These are phyloP conservation scores for Masticophis lateralis DNA, from an alignment of 2,797 vertebrate genomes.

Conservation along the genomic window DNA sequence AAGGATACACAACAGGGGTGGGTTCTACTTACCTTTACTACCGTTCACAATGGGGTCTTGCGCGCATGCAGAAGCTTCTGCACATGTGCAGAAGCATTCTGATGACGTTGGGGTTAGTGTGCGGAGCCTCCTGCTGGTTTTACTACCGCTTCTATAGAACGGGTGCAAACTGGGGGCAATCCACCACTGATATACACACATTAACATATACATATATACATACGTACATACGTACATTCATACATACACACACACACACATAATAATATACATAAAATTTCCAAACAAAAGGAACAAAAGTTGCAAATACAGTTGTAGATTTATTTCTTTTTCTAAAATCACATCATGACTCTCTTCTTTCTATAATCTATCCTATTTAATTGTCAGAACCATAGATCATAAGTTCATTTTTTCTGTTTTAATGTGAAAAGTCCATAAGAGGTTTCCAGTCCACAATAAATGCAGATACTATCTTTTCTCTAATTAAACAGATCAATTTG, in stretches of 20 bases:
- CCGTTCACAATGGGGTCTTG: too few relatives aligned
- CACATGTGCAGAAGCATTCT: too few relatives aligned
- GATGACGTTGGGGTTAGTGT: too few relatives aligned
- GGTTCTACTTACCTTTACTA: too few relatives aligned
- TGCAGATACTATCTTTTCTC: background rate
- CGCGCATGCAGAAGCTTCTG: too few relatives aligned
- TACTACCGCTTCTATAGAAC: too few relatives aligned
- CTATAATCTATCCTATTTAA: background rate
- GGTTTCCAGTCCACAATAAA: background rate
- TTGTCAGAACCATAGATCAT: background rate
- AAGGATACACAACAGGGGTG: background rate
- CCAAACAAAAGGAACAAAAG: background rate
- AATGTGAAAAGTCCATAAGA: background rate
- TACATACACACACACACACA: too few relatives aligned
- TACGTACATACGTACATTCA: too few relatives aligned
- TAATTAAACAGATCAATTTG: background rate
- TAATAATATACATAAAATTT: background rate
- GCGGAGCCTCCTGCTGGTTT: too few relatives aligned
- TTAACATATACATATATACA: too few relatives aligned
- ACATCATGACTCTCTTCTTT: background rate
- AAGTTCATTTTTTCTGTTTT: background rate
- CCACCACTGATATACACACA: too few relatives aligned
- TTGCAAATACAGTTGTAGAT: background rate
- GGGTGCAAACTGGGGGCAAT: too few relatives aligned
- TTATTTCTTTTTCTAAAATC: background rate